Evolutionary conservation across 2,113 vertebrate species (phyloP).

Genomic region (Onychostruthus taczanowskii): DNA sequence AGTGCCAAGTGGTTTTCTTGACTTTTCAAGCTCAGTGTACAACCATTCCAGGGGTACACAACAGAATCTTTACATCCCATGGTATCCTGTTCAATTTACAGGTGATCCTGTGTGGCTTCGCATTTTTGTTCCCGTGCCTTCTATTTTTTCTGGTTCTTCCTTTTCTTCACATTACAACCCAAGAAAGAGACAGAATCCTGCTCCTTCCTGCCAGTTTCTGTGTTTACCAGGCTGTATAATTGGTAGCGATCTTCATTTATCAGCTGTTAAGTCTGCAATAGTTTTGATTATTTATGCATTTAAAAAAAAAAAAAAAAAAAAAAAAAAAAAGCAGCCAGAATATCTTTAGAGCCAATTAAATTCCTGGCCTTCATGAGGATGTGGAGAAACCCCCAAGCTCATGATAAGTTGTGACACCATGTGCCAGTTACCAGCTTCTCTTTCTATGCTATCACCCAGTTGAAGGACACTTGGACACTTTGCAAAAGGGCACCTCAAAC

Average conservation of each 20-base stretch:
- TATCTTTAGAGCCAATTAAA: background rate
- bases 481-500: background rate
- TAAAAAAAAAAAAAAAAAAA: background rate
- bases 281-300: background rate
- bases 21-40: background rate
- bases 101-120: background rate
- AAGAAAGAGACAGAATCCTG: background rate
- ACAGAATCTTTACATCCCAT: background rate
- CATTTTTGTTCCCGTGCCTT: background rate
- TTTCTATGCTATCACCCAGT: background rate
- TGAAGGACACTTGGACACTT: background rate
- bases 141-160: fast-evolving
- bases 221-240: background rate
- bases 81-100: background rate
- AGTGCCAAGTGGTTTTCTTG: background rate
- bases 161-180: background rate
- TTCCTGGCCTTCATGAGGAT: background rate
- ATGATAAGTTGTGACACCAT: fast-evolving
- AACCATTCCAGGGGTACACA: background rate
- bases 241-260: background rate
- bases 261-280: background rate
- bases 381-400: background rate
- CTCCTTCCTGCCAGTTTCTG: background rate
- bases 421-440: background rate
- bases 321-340: background rate